Conservation (phyloP, 2,113 vertebrate genomes). For the Athene cunicularia region DNA sequence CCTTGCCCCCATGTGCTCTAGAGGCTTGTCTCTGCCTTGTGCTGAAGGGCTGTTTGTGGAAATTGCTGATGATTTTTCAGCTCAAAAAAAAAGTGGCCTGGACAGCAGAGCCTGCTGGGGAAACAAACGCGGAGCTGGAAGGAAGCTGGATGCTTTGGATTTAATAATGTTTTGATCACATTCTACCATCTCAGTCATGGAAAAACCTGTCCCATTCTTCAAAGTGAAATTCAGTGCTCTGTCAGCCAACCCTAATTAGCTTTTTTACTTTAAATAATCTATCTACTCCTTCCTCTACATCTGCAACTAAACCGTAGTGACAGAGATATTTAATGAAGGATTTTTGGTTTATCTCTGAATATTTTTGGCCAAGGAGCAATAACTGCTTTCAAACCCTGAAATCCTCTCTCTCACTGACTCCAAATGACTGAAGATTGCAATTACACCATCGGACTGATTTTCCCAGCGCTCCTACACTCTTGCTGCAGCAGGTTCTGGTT, state of each 20-base stretch:
- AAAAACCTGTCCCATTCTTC: conserved; percentile 17
- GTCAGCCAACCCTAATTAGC: conserved; percentile 38
- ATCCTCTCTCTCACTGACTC: not conserved
- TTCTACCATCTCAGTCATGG: conserved; percentile 6
- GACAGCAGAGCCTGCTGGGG: not conserved
- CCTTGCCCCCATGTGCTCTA: not conserved
- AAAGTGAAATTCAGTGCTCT: conserved; percentile 29
- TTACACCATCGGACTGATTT: not conserved
- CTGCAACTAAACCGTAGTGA: conserved; percentile 8
- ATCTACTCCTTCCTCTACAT: not conserved
- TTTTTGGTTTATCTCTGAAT: not conserved
- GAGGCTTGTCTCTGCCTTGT: not conserved
- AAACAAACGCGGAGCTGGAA: not conserved
- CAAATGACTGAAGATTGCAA: not conserved
- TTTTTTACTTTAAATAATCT: conserved; percentile 36
- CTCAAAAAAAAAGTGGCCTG: not conserved
- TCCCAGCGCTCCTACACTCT: not conserved
- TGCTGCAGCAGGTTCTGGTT: not conserved
- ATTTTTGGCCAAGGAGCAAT: not conserved
- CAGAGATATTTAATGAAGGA: not conserved
- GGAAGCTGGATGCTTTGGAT: not conserved
- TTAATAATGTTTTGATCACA: conserved; percentile 17
- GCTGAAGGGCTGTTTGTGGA: not conserved
- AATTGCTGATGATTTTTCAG: not conserved
- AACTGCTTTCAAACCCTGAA: not conserved